phyloP scores from a whole-genome alignment of 1,140 invertebrate genomes.

The Lepidotrigona ventralis region DNA sequence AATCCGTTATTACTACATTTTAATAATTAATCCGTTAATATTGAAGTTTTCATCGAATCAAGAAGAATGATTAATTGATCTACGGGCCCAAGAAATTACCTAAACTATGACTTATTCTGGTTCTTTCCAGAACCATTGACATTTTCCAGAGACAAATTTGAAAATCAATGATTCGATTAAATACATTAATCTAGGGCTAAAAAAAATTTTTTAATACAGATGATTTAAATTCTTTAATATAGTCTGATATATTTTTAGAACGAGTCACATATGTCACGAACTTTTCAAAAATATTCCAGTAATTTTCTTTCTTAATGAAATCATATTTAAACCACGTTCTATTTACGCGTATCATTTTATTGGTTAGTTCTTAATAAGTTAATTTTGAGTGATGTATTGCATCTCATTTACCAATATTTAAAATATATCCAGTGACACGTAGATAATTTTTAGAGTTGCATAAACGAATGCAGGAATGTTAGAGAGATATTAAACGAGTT shows the following conservation, averaged over 20 bases:
- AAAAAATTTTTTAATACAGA: background rate
- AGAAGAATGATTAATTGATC: background rate
- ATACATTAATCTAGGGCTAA: rapidly evolving
- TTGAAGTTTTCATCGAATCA: too few relatives aligned
- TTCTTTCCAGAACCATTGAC: background rate
- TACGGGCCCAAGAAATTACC: background rate
- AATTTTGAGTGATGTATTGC: background rate
- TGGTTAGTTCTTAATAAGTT: background rate
- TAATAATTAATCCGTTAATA: too few relatives aligned
- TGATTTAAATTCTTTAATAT: too few relatives aligned
- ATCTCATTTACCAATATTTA: background rate
- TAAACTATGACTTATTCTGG: background rate
- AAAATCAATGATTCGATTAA: background rate
- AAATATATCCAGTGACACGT: background rate
- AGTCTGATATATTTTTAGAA: too few relatives aligned
- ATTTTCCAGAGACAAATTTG: background rate
- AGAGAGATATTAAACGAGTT: background rate
- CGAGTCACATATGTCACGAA: too few relatives aligned
- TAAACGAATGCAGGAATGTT: too few relatives aligned
- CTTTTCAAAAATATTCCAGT: too few relatives aligned
- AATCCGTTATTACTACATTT: too few relatives aligned
- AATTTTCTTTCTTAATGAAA: too few relatives aligned
- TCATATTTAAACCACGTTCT: background rate
- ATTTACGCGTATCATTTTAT: background rate
- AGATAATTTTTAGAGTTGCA: background rate